Evolutionary conservation across 2,888 invertebrate species (phyloP).

Genomic region (Philonicus albiceps): DNA sequence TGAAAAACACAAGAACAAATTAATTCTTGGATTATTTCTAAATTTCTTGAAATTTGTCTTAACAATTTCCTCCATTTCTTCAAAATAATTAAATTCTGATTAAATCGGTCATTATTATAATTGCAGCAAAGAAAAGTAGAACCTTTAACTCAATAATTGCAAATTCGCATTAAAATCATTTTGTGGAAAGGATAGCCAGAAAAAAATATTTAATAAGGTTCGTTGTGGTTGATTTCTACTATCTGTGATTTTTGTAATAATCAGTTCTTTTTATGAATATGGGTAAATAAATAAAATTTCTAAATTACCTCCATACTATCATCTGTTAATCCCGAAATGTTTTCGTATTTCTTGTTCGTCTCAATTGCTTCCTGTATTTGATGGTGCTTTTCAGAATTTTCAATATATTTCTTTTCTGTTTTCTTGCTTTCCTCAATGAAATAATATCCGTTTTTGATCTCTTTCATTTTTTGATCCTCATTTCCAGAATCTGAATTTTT

Average conservation of each 20-base stretch:
- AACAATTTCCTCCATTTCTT: no score
- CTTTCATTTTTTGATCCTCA: neutral
- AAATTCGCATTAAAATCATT: no score
- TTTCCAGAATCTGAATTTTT: neutral
- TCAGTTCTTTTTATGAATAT: no score
- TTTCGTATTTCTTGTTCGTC: neutral
- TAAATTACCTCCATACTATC: conserved; percentile 61
- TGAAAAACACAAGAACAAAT: no score
- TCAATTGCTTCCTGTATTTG: neutral
- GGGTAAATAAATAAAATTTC: no score
- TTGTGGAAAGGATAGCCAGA: neutral
- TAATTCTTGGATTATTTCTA: no score
- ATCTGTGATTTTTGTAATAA: no score
- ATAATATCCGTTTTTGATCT: neutral
- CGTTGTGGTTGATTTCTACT: no score
- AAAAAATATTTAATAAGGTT: neutral
- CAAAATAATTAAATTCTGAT: no score
- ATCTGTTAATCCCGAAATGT: conserved; percentile 51
- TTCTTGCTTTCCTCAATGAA: neutral
- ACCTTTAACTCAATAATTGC: neutral
- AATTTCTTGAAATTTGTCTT: no score
- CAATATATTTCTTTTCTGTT: neutral
- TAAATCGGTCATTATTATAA: no score
- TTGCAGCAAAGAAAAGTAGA: no score
- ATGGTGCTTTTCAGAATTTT: neutral